Conservation (phyloP, 1,140 invertebrate genomes). For the Tetramorium simillimum region DNA sequence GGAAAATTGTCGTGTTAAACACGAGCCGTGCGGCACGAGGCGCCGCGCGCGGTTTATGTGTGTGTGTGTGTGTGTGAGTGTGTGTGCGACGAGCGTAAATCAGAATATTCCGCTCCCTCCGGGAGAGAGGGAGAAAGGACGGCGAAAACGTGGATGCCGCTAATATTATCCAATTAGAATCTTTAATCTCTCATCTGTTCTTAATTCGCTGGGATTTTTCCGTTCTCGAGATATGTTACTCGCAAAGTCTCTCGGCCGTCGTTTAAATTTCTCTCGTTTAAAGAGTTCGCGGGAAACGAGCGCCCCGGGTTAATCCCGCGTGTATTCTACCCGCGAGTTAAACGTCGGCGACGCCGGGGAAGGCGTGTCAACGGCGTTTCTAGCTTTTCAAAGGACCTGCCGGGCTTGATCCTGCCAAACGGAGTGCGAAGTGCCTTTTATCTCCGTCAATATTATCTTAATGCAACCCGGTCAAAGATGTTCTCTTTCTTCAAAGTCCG, state of each 20-base stretch:
- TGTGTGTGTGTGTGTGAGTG: no score
- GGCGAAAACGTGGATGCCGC: background rate
- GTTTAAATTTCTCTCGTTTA: background rate
- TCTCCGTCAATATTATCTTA: constrained; percentile 48
- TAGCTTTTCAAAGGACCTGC: constrained; percentile 29
- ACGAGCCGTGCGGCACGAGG: background rate
- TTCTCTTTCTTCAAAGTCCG: constrained; percentile 14
- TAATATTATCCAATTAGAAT: constrained; percentile 7
- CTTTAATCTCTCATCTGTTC: background rate
- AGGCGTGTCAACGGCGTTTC: constrained; percentile 8
- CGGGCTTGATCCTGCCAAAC: constrained; percentile 4
- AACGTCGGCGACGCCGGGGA: background rate
- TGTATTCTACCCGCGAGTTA: background rate
- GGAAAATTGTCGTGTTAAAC: constrained; percentile 1
- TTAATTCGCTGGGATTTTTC: background rate
- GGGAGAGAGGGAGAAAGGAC: background rate
- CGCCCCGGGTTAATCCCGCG: background rate
- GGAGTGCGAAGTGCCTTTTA: constrained; percentile 42
- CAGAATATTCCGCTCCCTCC: background rate
- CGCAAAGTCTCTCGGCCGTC: background rate
- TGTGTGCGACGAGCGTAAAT: background rate
- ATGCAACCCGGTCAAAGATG: constrained; percentile 43
- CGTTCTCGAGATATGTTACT: background rate
- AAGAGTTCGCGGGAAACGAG: background rate
- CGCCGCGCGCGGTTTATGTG: no score